Conservation (phyloP, 2,797 vertebrate genomes). For the Nannoperca obscura region DNA sequence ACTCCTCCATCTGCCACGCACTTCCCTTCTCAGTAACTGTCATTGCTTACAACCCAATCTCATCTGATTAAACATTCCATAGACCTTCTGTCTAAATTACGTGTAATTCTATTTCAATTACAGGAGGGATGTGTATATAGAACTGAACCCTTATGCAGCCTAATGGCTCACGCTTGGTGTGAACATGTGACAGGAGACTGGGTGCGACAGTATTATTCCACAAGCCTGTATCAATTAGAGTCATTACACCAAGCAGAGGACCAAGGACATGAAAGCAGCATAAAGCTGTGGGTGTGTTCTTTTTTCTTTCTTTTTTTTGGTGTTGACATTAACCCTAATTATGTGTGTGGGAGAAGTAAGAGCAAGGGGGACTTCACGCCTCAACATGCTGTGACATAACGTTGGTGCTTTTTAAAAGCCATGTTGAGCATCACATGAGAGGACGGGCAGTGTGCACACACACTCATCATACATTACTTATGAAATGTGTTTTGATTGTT, state of each 20-base stretch:
- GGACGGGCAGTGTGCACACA: constrained; percentile 3
- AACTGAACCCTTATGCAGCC: not conserved
- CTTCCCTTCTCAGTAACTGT: constrained; percentile 56
- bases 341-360: constrained; percentile 60
- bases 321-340: constrained; percentile 56
- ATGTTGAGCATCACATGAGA: constrained; percentile 62
- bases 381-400: constrained; percentile 63
- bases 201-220: constrained; percentile 45
- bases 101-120: constrained; percentile 23
- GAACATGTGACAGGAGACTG: constrained; percentile 40
- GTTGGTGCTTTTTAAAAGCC: constrained; percentile 55
- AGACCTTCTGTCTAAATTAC: constrained; percentile 33
- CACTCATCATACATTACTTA: constrained; percentile 53
- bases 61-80: constrained; percentile 48
- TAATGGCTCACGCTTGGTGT: constrained; percentile 29
- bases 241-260: constrained; percentile 52
- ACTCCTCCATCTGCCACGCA: constrained; percentile 83
- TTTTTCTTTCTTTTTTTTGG: not conserved
- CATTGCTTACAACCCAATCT: constrained; percentile 49
- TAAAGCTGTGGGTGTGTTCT: constrained; percentile 43
- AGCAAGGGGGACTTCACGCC: constrained; percentile 57
- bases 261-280: constrained; percentile 53
- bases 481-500: constrained; percentile 44
- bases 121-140: constrained; percentile 3
- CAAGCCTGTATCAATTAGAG: constrained; percentile 62